Evolutionary conservation across 2,797 vertebrate genomes (phyloP).

Genomic region (Zalophus californianus): DNA sequence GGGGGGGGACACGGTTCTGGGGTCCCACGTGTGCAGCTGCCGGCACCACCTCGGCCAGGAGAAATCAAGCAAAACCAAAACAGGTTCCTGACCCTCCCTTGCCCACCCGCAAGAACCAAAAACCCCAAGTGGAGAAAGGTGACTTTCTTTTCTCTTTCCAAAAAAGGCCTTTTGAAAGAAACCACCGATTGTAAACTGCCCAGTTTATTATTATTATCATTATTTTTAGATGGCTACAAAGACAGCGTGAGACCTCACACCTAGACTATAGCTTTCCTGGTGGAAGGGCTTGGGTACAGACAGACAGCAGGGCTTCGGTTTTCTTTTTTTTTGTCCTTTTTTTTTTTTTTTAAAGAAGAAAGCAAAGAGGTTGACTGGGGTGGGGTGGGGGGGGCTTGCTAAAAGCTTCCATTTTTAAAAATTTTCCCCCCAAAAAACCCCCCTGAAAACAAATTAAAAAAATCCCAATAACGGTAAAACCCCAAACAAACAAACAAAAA

Average conservation of each 20-base stretch:
- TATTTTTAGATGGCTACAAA: constrained; percentile 91
- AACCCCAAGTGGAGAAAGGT: neutral
- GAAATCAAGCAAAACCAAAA: neutral
- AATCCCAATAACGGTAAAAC: constrained; percentile 84
- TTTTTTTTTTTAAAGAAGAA: constrained; percentile 88
- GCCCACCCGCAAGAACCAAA: constrained; percentile 4
- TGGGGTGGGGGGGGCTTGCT: constrained; percentile 85
- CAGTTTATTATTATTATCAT: constrained; percentile 89
- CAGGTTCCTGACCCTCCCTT: neutral
- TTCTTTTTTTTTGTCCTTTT: neutral
- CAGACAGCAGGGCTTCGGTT: constrained; percentile 86
- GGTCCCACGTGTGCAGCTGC: constrained; percentile 21
- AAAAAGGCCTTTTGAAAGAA: constrained; percentile 88
- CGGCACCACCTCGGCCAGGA: neutral
- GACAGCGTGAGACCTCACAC: constrained; percentile 92
- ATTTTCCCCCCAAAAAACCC: constrained; percentile 87
- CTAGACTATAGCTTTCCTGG: constrained; percentile 92
- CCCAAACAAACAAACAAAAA: constrained; percentile 84
- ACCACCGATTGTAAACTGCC: constrained; percentile 94
- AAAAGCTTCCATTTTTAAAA: constrained; percentile 89
- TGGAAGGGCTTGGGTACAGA: constrained; percentile 87
- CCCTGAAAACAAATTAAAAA: constrained; percentile 58
- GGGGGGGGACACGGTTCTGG: neutral
- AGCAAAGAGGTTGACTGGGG: constrained; percentile 87
- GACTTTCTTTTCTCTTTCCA: constrained; percentile 61